A percentile compares a stretch with the other conserved stretches of the same genome.
These are phyloP conservation scores for Brachionus paranguensis DNA, from an alignment of 1,140 invertebrate genomes.

Conservation along the genomic window DNA sequence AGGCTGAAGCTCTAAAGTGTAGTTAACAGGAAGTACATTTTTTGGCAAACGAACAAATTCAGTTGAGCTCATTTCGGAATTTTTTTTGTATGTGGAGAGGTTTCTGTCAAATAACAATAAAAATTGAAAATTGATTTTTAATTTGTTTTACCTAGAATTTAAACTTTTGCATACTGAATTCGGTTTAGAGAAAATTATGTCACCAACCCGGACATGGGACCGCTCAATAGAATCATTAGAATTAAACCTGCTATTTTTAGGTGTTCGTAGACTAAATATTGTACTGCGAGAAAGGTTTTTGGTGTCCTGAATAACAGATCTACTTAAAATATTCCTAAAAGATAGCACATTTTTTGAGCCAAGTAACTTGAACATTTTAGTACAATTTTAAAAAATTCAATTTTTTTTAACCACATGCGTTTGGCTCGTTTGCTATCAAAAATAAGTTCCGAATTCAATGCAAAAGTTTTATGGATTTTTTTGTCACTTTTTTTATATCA, in stretches of 20 bases:
- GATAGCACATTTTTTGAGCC: not conserved
- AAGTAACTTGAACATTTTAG: not conserved
- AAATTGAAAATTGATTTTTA: not conserved
- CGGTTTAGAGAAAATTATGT: not conserved
- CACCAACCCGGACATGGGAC: not conserved
- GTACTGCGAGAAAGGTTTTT: not conserved
- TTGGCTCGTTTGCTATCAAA: not conserved
- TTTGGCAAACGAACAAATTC: constrained; percentile 30
- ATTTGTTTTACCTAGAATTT: not conserved
- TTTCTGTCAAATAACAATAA: not conserved
- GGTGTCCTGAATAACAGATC: not conserved
- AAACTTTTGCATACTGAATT: constrained; percentile 5
- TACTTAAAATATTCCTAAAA: not conserved
- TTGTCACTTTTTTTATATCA: not conserved
- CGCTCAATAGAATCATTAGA: not conserved
- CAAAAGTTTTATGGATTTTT: not conserved
- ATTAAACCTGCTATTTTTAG: not conserved
- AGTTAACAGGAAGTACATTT: constrained; percentile 14
- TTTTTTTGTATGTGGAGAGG: not conserved
- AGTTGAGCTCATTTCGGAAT: constrained; percentile 20
- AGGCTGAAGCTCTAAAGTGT: not conserved
- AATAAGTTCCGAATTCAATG: not conserved
- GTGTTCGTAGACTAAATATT: not conserved
- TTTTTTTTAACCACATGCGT: not conserved
- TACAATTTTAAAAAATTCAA: not conserved